Conservation (phyloP, 2,888 invertebrate species). For the Thera britannica region DNA sequence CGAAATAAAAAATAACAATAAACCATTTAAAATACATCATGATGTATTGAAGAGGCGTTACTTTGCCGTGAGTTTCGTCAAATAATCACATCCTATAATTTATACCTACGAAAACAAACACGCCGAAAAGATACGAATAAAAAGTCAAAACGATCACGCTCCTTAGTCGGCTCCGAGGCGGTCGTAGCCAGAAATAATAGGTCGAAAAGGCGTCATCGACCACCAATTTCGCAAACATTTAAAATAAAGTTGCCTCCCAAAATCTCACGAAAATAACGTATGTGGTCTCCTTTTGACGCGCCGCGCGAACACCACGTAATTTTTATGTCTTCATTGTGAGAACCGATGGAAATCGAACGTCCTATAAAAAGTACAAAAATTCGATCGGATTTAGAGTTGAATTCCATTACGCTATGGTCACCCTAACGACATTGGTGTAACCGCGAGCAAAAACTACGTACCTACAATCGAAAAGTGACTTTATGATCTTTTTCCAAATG, state of each 20-base stretch:
- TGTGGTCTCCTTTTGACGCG: slow-evolving; percentile 79
- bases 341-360: slow-evolving; percentile 62
- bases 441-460: slow-evolving; percentile 66
- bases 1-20: slow-evolving; percentile 17
- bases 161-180: slow-evolving; percentile 65
- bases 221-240: slow-evolving; percentile 77
- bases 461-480: slow-evolving; percentile 63
- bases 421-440: slow-evolving; percentile 77
- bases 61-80: slow-evolving; percentile 65
- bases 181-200: slow-evolving; percentile 76
- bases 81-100: slow-evolving; percentile 74
- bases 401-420: slow-evolving; percentile 74
- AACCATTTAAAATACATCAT: slow-evolving; percentile 29
- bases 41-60: slow-evolving; percentile 39
- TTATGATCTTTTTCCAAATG: slow-evolving; percentile 65
- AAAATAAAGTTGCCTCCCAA: slow-evolving; percentile 64
- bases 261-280: slow-evolving; percentile 71
- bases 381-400: slow-evolving; percentile 63
- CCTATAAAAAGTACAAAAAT: slow-evolving; percentile 58
- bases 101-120: slow-evolving; percentile 81
- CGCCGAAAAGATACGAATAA: slow-evolving; percentile 57
- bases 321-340: slow-evolving; percentile 84
- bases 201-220: slow-evolving; percentile 78
- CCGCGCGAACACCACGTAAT: slow-evolving; percentile 69
- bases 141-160: slow-evolving; percentile 67